Evolutionary conservation across 2,797 vertebrate species (phyloP).

Genomic region (Okamejei kenojei): DNA sequence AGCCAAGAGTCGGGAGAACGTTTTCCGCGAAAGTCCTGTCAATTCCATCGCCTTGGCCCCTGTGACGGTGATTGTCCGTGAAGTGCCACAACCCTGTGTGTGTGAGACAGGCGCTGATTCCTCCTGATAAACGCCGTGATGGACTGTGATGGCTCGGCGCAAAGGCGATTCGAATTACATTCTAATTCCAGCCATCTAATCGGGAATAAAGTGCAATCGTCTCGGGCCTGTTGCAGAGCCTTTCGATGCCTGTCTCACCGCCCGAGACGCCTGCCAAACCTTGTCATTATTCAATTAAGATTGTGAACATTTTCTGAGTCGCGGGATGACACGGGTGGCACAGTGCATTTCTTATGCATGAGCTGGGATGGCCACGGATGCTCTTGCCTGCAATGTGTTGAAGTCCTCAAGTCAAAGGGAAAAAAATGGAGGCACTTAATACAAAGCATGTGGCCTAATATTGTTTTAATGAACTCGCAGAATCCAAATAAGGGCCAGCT

Average conservation of each 20-base stretch:
- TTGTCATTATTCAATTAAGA: constrained; percentile 39
- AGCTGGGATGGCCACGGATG: constrained; percentile 43
- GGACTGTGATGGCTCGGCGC: constrained; percentile 27
- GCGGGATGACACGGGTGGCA: constrained; percentile 25
- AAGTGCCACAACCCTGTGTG: not conserved
- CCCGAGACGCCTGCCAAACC: constrained; percentile 19
- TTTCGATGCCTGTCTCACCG: not conserved
- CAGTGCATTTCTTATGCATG: constrained; percentile 40
- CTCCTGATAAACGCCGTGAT: constrained; percentile 35
- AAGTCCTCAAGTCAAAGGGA: constrained; percentile 40
- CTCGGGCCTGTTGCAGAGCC: not conserved
- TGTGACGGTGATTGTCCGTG: constrained; percentile 16
- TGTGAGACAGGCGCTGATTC: constrained; percentile 7
- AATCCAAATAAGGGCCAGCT: constrained; percentile 59
- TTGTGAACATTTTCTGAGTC: not conserved
- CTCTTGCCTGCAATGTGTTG: constrained; percentile 45
- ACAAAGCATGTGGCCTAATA: constrained; percentile 58
- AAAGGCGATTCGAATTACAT: constrained; percentile 1
- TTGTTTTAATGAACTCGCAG: constrained; percentile 61
- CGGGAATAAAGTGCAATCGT: not conserved
- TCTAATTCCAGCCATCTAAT: constrained; percentile 38
- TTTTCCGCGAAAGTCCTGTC: not conserved
- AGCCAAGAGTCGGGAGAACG: constrained; percentile 9
- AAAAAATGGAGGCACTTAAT: constrained; percentile 47
- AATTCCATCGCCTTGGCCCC: not conserved